phyloP scores from a whole-genome alignment of 2,888 invertebrate species.

The Sericinus montela region DNA sequence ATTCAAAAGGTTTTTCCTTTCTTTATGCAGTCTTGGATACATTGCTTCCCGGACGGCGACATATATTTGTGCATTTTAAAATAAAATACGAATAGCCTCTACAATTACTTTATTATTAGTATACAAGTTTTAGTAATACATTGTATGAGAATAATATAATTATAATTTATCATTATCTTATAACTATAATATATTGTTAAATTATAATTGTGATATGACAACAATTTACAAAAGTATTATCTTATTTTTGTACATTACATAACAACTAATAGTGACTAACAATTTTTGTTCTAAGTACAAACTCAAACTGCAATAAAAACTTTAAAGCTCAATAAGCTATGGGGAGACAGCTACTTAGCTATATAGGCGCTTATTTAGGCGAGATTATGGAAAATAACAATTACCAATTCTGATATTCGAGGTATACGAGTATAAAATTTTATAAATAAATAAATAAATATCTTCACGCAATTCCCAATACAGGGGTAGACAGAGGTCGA shows the following conservation, averaged over 20 bases:
- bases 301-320: slow-evolving; percentile 23
- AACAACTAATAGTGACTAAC: background rate
- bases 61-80: too few relatives aligned
- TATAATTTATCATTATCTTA: slow-evolving; percentile 18
- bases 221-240: slow-evolving; percentile 44
- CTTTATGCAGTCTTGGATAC: too few relatives aligned
- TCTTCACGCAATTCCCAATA: too few relatives aligned
- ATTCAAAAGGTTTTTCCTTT: too few relatives aligned
- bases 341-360: background rate
- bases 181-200: too few relatives aligned
- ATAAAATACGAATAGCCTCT: too few relatives aligned
- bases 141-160: slow-evolving; percentile 35
- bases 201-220: slow-evolving; percentile 37
- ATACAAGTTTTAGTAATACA: slow-evolving; percentile 22
- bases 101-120: background rate
- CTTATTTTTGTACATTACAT: slow-evolving; percentile 23
- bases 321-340: background rate
- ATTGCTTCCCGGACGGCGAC: too few relatives aligned
- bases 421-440: background rate
- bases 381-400: background rate
- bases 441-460: too few relatives aligned
- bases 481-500: too few relatives aligned
- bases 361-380: background rate
- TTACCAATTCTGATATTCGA: background rate
- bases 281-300: slow-evolving; percentile 22